Evolutionary conservation across 2,113 vertebrate species (phyloP).

Genomic region (Ellobius talpinus): DNA sequence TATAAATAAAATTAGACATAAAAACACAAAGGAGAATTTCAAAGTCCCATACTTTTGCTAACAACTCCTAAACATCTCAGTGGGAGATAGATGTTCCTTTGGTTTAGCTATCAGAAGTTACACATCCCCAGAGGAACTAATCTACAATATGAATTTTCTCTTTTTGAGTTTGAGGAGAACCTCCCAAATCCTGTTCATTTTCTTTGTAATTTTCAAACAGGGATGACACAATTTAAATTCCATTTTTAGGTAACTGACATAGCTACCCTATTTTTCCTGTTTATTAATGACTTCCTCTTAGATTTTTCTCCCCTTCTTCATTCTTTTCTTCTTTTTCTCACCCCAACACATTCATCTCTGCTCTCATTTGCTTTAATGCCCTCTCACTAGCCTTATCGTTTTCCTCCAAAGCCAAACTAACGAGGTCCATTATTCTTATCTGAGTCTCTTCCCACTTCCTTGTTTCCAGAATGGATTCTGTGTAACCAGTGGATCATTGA

Average conservation of each 20-base stretch:
- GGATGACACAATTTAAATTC: background rate
- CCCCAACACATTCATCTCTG: conserved; percentile 45
- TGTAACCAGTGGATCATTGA: background rate
- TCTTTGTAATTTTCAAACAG: background rate
- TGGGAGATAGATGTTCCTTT: fast-evolving
- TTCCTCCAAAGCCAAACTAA: conserved; percentile 54
- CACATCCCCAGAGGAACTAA: fast-evolving
- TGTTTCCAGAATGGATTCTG: conserved; percentile 15
- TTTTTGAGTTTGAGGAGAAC: background rate
- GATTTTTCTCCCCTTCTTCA: background rate
- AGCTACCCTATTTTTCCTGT: background rate
- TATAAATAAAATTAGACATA: background rate
- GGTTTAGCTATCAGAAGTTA: background rate
- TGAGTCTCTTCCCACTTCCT: background rate
- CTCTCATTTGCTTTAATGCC: background rate
- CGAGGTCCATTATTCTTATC: conserved; percentile 54
- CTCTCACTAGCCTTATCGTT: conserved; percentile 35
- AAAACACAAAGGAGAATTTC: background rate
- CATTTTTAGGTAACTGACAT: background rate
- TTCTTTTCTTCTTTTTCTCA: conserved; percentile 38
- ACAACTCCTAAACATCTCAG: background rate
- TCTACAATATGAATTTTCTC: background rate
- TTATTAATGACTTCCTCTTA: background rate
- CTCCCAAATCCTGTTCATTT: background rate
- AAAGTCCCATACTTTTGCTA: background rate